Conservation (phyloP, 1,140 invertebrate genomes). For the Acyrthosiphon pisum region DNA sequence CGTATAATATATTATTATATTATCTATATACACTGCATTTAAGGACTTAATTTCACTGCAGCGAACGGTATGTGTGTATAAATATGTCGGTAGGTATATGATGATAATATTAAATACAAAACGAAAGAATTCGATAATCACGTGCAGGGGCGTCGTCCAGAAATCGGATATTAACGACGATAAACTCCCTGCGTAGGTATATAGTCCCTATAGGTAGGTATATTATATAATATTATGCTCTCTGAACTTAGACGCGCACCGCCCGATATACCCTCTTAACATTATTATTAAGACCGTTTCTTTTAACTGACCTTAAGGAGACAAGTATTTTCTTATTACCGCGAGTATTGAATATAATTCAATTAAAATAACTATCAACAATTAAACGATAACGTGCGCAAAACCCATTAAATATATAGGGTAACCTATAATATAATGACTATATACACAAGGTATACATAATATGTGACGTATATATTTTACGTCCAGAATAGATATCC, state of each 20-base stretch:
- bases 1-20: background rate
- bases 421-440: background rate
- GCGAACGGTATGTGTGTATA: background rate
- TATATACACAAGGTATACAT: background rate
- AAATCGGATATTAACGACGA: conserved; percentile 12
- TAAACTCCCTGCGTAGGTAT: conserved; percentile 26
- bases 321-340: background rate
- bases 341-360: background rate
- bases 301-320: background rate
- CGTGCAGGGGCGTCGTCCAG: background rate
- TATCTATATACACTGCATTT: background rate
- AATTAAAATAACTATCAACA: conserved; percentile 19
- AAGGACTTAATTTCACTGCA: conserved; percentile 16
- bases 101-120: background rate
- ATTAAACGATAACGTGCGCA: no score
- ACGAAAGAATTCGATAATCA: conserved; percentile 18
- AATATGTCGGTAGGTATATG: background rate
- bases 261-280: background rate
- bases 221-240: background rate
- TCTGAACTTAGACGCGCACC: background rate
- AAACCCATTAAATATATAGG: background rate
- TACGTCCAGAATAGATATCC: background rate
- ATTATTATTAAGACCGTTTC: background rate
- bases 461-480: background rate
- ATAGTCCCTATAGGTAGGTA: background rate